These are phyloP conservation scores for Megalurothrips usitatus DNA, from an alignment of 2,888 invertebrate genomes.

Conservation along the genomic window DNA sequence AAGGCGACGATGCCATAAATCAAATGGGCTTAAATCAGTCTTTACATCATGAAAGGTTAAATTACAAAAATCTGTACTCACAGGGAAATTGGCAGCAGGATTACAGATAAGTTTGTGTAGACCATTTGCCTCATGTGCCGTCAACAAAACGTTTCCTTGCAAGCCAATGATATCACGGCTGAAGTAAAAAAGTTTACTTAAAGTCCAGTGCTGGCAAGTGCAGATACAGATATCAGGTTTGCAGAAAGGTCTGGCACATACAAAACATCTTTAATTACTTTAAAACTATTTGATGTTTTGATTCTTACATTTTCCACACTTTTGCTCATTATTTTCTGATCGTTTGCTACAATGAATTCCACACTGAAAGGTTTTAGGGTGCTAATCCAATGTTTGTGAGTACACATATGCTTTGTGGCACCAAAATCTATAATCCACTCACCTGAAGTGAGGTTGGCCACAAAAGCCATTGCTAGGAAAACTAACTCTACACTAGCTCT, in stretches of 20 bases:
- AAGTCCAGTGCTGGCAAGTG: conserved; percentile 37
- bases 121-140: not conserved
- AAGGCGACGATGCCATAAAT: not conserved
- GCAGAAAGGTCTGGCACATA: conserved; percentile 38
- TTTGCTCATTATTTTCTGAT: not conserved
- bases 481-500: not conserved
- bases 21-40: not conserved
- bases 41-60: not conserved
- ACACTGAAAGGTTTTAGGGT: not conserved
- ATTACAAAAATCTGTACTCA: not conserved
- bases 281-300: conserved; percentile 25
- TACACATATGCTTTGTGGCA: conserved; percentile 33
- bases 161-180: not conserved
- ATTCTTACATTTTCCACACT: conserved; percentile 32
- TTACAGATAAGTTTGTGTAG: not conserved
- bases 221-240: conserved; percentile 39
- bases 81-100: not conserved
- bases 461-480: not conserved
- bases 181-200: conserved; percentile 35
- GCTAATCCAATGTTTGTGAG: conserved; percentile 9
- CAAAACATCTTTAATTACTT: conserved; percentile 35
- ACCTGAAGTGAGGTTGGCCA: not conserved
- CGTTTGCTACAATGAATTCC: not conserved
- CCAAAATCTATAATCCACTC: conserved; percentile 33
- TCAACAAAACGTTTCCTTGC: not conserved